These are phyloP conservation scores for Halcyon leucocephala DNA, from an alignment of 2,797 vertebrate species.

Conservation along the genomic window DNA sequence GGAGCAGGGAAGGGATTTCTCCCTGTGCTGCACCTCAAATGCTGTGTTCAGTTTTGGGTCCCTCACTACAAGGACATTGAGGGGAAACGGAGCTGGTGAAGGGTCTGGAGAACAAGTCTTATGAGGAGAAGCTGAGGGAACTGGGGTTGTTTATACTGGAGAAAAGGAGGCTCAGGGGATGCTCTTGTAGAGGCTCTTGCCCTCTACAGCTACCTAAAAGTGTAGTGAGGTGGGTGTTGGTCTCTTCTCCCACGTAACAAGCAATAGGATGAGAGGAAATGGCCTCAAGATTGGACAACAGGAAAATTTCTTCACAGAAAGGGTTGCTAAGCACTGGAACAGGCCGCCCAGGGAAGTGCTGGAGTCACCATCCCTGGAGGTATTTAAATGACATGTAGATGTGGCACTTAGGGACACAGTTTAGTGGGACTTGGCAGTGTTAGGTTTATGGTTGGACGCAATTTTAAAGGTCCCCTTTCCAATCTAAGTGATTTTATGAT, in stretches of 20 bases:
- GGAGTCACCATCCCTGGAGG: neutral
- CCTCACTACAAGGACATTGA: neutral
- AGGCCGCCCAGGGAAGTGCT: neutral
- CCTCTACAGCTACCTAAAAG: neutral
- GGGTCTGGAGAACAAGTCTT: neutral
- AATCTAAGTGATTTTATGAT: neutral
- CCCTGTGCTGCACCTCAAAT: rapidly evolving
- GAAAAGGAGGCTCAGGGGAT: neutral
- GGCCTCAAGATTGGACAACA: neutral
- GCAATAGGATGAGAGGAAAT: neutral
- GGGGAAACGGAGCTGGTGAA: neutral
- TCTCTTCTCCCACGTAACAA: neutral
- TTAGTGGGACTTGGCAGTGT: neutral
- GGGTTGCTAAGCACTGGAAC: neutral
- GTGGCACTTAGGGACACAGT: neutral
- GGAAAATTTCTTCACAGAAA: neutral
- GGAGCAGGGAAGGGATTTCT: neutral
- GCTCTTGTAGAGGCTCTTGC: too few relatives aligned
- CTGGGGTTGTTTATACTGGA: neutral
- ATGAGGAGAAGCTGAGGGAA: rapidly evolving
- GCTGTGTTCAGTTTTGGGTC: neutral
- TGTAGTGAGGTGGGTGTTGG: rapidly evolving
- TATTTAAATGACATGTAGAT: neutral
- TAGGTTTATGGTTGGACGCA: rapidly evolving
- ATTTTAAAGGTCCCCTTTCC: neutral